Percentiles rank a stretch among this genome's conserved stretches.
phyloP scores from a whole-genome alignment of 2,113 vertebrate species.

The Peucedramus taeniatus region DNA sequence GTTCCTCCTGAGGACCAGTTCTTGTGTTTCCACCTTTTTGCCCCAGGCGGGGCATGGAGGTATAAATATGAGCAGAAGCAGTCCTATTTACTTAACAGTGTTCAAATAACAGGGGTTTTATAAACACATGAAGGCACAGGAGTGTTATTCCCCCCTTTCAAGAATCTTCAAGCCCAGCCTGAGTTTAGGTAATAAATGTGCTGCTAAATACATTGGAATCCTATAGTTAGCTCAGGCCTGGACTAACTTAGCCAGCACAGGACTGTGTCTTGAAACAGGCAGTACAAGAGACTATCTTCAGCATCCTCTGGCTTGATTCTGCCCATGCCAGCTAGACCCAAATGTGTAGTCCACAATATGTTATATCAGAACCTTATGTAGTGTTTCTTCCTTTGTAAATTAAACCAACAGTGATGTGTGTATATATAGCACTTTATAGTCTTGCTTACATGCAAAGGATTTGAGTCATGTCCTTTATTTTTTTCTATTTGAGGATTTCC shows the following conservation, averaged over 20 bases:
- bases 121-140: not conserved
- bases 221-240: not conserved
- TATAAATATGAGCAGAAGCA: not conserved
- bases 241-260: not conserved
- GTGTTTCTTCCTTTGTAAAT: not conserved
- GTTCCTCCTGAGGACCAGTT: not conserved
- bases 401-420: not conserved
- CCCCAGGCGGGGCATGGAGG: not conserved
- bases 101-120: not conserved
- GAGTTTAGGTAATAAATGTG: not conserved
- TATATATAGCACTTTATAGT: not conserved
- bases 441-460: not conserved
- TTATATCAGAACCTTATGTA: not conserved
- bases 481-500: not conserved
- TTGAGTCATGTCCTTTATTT: not conserved
- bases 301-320: not conserved
- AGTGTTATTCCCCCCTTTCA: not conserved
- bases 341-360: not conserved
- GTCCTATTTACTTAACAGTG: not conserved
- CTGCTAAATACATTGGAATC: not conserved
- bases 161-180: not conserved
- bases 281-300: not conserved
- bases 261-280: not conserved
- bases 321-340: not conserved
- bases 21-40: not conserved